Base-by-base conservation (phyloP, 2,797 vertebrate genomes). In the Enteromius treurensis region DNA sequence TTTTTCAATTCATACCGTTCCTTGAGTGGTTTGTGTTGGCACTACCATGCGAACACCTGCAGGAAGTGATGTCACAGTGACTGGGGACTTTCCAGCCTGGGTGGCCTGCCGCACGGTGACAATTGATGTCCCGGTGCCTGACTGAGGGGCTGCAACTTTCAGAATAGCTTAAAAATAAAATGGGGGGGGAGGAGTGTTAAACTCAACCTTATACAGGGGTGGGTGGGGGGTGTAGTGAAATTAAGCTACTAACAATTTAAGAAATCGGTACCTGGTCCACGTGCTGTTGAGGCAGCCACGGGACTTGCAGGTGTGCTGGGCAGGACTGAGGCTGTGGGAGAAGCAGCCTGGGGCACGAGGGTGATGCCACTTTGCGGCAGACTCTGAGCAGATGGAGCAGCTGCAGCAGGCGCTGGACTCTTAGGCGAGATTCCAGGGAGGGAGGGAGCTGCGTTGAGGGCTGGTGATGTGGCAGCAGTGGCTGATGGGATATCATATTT, bases 401-500 rank as follows among this genome's bases (percentile, higher is more conserved):
- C 95, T 40, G 95, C 93, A 23, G 96, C 96, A 0, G 91, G 95
- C 49, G 94, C 96, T 2, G 97, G 96, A 89, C 96, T 97, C 90
- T 95, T 96, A 81, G 96, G 96, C 67, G 96, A 96, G 92, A 95
- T 97, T 86, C 94, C 51, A 73, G 96, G 96, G 90, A 96, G 95
- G 0, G 95, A 95, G 4, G 95, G 94, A 53, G 94, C 93, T 23
- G 95, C 92, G 80, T 94, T 95, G 91, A 95, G 93, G 42, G 92
- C 94, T 65, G 96, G 95, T 1, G 96, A 96, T 55, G 95, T 93
- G 82, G 93, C 92, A 83, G 95, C 94, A 80, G 96, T 94, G 86
- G 96, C 96, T 79, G 95, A 93, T 45, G 97, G 97, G 92, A 97
- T 96, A 91, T 98, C 97, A 32, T 98, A 98, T 89, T 97, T 97